Evolutionary conservation across 2,888 invertebrate genomes (phyloP), one percentile per base, ranked within the genome.

Genomic region (Mesorhabditis belari): DNA sequence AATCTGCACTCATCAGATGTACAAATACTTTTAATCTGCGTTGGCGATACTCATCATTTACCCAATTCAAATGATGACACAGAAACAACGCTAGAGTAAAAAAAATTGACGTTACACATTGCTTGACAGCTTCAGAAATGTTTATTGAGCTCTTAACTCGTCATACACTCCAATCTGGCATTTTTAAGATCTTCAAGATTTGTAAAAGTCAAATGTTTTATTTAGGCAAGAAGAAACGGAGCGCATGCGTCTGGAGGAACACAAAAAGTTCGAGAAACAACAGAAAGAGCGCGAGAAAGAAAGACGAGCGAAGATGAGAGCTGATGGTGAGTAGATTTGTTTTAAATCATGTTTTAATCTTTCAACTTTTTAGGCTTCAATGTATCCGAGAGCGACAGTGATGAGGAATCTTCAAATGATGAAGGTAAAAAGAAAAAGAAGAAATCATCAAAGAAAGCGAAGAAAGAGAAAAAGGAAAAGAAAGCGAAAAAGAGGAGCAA

Each of bases 241-340:
- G 50, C 60, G 65, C 28, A 61, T 53, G 77, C 81, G 60, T 29
- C 63, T 67, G 21, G 71, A 71, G 57, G 58, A 67, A 49, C 63
- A 62, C 9, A 69, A 70, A 57, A 62, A 62, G 35, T 58, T 66
- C 49, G 62, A 64, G 23, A 54, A 67, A 29, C 23, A 70, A 62
- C 70, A 69, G 54, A 64, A 64, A 54, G 67, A 67, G 52, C 50
- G 70, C 50, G 54, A 65, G 56, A 71, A 67, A 56, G 71, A 66
- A 19, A 67, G 64, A 49, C 69, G 67, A 51, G 50, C 12, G n/a
- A 35, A 35, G 44, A 53, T 5, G 52, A 54, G 44, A 59, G 44
- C 44, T 17, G 44, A 35, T 17, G 44, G 44, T 35, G n/a, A n/a
- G n/a, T n/a, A n/a, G n/a, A n/a, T n/a, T n/a, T n/a, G n/a, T 21